Percentiles rank a stretch among this genome's conserved stretches.
These are phyloP conservation scores for Mizuhopecten yessoensis DNA, from an alignment of 1,140 invertebrate species.

Conservation along the genomic window DNA sequence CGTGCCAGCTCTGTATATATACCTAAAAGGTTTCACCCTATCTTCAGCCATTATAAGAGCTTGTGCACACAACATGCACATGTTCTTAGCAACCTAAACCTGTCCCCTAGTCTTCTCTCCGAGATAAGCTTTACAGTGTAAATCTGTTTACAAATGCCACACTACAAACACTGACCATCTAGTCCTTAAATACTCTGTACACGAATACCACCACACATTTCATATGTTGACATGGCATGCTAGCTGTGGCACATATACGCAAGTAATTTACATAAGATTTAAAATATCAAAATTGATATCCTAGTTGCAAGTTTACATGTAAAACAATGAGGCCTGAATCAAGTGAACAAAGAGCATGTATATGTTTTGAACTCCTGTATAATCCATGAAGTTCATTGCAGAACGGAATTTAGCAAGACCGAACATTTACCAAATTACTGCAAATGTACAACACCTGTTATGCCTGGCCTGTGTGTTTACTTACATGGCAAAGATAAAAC, in stretches of 20 bases:
- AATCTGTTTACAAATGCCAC: neutral
- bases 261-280: neutral
- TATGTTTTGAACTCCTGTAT: neutral
- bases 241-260: neutral
- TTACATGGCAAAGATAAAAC: neutral
- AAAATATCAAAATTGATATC: neutral
- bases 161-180: neutral
- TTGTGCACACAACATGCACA: neutral
- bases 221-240: neutral
- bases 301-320: neutral
- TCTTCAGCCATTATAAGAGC: neutral
- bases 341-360: neutral
- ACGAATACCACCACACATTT: neutral
- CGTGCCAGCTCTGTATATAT: neutral
- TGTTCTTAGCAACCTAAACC: neutral
- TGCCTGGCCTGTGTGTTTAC: neutral
- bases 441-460: conserved; percentile 1
- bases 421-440: neutral
- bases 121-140: neutral
- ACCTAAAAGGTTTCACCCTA: neutral
- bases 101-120: neutral
- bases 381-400: neutral
- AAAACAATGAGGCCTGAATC: neutral
- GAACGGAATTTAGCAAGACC: neutral
- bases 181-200: neutral